A percentile compares a stretch with the other conserved stretches of the same genome.
Conservation (phyloP, 2,797 vertebrate genomes). For the Sphenodon punctatus region DNA sequence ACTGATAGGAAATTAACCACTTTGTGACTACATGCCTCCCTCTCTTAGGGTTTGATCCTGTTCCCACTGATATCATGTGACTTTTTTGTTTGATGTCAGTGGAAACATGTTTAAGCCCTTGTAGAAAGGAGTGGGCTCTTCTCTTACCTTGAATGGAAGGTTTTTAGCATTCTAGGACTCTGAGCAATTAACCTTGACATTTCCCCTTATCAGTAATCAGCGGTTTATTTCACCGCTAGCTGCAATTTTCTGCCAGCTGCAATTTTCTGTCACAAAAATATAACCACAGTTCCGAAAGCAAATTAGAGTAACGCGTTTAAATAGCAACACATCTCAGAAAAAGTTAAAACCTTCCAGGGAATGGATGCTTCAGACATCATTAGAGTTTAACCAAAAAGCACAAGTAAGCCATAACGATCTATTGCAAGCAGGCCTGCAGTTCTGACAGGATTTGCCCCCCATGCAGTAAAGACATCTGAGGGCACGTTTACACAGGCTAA, state of each 20-base stretch:
- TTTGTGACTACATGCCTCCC: background rate
- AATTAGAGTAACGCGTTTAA: background rate
- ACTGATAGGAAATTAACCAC: background rate
- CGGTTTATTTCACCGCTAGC: background rate
- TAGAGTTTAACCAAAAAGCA: background rate
- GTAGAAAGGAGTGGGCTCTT: background rate
- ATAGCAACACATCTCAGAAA: background rate
- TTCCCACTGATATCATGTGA: too few relatives aligned
- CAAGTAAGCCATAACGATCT: rapidly evolving
- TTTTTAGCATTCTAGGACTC: background rate
- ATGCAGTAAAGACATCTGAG: too few relatives aligned
- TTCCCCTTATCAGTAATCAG: background rate
- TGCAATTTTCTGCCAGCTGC: background rate
- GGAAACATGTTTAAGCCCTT: too few relatives aligned
- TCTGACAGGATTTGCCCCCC: too few relatives aligned
- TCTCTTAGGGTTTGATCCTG: too few relatives aligned
- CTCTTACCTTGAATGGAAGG: background rate
- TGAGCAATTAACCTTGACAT: background rate
- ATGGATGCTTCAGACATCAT: background rate
- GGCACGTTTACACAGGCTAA: too few relatives aligned
- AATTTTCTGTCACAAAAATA: background rate
- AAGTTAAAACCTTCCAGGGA: constrained; percentile 25
- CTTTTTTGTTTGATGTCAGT: too few relatives aligned
- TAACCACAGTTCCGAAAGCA: background rate
- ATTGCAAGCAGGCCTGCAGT: background rate